A percentile compares a stretch with the other conserved stretches of the same genome.
Evolutionary conservation across 2,797 vertebrate species (phyloP).

Genomic region (Eleutherodactylus coqui): DNA sequence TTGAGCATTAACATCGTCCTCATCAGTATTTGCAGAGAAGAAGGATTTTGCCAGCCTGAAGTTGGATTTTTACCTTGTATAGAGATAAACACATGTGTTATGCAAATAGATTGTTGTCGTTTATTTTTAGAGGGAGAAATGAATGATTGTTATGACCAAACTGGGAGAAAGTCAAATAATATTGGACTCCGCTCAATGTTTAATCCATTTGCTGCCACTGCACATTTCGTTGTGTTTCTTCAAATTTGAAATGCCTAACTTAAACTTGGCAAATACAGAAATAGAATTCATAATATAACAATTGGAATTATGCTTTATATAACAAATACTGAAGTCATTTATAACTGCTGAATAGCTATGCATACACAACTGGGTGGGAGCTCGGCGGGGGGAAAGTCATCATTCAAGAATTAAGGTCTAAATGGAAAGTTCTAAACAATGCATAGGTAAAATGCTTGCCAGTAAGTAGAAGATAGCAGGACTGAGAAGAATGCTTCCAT

Average conservation of each 20-base stretch:
- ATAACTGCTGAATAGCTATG: background rate
- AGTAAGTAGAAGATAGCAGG: background rate
- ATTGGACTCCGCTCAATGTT: conserved; percentile 34
- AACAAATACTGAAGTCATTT: background rate
- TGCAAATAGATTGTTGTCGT: conserved; percentile 30
- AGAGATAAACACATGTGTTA: conserved; percentile 56
- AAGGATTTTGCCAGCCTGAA: conserved; percentile 17
- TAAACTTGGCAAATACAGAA: conserved; percentile 17
- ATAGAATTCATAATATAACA: background rate
- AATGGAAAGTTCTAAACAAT: conserved; percentile 5
- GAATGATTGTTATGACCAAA: conserved; percentile 32
- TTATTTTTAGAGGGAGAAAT: conserved; percentile 27
- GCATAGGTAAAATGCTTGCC: background rate
- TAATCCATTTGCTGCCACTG: conserved; percentile 18
- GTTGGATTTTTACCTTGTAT: conserved; percentile 50
- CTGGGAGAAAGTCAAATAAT: conserved; percentile 30
- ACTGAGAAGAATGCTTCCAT: background rate
- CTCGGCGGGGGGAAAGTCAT: background rate
- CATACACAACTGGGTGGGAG: background rate
- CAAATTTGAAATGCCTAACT: conserved; percentile 8
- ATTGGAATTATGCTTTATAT: background rate
- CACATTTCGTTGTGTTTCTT: conserved; percentile 31
- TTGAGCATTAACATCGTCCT: conserved; percentile 46
- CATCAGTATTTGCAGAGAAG: conserved; percentile 44
- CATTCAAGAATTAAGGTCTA: background rate